Evolutionary conservation across 1,140 invertebrate genomes (phyloP), one percentile per base, ranked within the genome.

Genomic region (Drosophila parvula): DNA sequence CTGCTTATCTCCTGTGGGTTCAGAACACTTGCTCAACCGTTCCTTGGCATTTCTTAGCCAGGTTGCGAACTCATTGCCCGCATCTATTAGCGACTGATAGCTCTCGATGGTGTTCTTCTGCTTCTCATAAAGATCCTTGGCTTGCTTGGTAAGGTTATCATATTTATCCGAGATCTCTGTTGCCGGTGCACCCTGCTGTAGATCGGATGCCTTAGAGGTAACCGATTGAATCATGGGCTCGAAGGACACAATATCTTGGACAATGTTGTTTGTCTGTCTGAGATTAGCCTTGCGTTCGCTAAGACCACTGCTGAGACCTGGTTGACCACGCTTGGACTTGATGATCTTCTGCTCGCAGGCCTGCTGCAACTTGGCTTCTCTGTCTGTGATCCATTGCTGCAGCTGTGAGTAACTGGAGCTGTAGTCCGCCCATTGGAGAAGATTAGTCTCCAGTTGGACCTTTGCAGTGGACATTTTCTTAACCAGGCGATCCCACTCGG

Each of bases 361-460:
- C 93, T 98, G 96, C 93, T 98, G 97, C n/a, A 99, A 92, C 93
- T 98, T 97, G 1, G 96, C 96, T 93, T 99, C 97, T 74, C 97
- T 95, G 81, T 99, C 98, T 40, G 95, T 96, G n/a, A 99, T 97
- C 97, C 98, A 98, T 94, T 98, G 96, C 90, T 98, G 96, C 6
- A 99, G 92, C 84, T 98, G 97, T 12, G 96, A 95, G 79, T 98
- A 98, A 16, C 96, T 97, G 22, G 97, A 97, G 89, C 96, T 98
- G 90, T 98, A 98, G 91, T 98, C 98, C n/a, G 97, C 97, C 97
- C 97, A 98, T 94, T 98, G 97, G 2, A 98, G 92, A 9, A 99
- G 93, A 88, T 96, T 96, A 0, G 97, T 98, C 92, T 99, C 98
- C 18, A 99, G 91, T 79, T 97, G 96, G 18, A 98, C 97, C 93